Base-by-base conservation (phyloP, 2,797 vertebrate species). In the Chiroxiphia lanceolata region DNA sequence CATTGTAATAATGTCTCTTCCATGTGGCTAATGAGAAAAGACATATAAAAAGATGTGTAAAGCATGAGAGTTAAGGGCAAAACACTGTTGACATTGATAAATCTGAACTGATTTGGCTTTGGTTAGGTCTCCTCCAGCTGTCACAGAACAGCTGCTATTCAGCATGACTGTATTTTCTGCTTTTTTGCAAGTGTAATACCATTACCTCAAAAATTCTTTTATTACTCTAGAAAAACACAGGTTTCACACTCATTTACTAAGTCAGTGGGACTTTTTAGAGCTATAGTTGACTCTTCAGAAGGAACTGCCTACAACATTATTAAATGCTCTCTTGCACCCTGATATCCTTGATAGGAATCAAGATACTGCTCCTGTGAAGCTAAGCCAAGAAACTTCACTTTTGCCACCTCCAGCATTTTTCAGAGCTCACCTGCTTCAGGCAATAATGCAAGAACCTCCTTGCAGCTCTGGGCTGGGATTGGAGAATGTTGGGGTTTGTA, bases 71-170 rank as follows among this genome's bases (percentile, higher is more conserved):
- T 67, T 84, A 70, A 83, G 50, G 56, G 90, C 25, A 80, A 84
- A 93, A 53, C n/a, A 44, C 53, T 80, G 33, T 50, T 85, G 86
- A 77, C 71, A 61, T 47, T 78, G 79, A 89, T 51, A 77, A 92
- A 94, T 92, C 56, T 85, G 86, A 88, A 48, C 22, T 54, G 56
- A 65, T 90, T 89, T 90, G 81, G 54, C 53, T 90, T 71, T 54
- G 56, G 16, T 75, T 82, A 71, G 25, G 71, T 87, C 53, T 94
- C 29, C 44, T 90, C 65, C 89, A 84, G 59, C 82, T 91, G 64
- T 54, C 68, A 74, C 25, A 94, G 53, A 90, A 47, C 20, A 82
- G 60, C 45, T 84, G 70, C 70, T 77, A 9, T 90, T 79, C 71
- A 75, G 53, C 38, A 54, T 40, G 57, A 51, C 23, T 45, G 9